Evolutionary conservation across 2,888 invertebrate genomes (phyloP).

Genomic region (Chrysomela aeneicollis): DNA sequence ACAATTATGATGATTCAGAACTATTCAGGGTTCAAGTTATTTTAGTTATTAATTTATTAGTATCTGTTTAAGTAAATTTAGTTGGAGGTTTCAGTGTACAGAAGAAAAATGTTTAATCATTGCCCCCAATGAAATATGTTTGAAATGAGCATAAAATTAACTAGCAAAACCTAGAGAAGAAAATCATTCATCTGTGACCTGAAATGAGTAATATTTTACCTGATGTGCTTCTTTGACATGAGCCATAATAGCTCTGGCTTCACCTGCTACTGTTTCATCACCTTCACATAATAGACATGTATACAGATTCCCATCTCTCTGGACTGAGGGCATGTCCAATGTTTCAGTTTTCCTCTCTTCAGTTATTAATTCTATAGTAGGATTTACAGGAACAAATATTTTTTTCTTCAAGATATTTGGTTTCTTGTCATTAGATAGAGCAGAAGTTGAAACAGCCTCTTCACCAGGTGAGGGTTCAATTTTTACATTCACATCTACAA

Average conservation of each 20-base stretch:
- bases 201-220: slow-evolving; percentile 10
- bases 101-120: no score
- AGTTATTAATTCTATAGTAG: slow-evolving; percentile 12
- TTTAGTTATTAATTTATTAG: no score
- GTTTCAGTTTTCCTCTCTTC: slow-evolving; percentile 26
- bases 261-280: slow-evolving; percentile 60
- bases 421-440: slow-evolving; percentile 37
- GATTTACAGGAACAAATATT: slow-evolving; percentile 12
- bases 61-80: no score
- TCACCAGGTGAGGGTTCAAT: slow-evolving; percentile 44
- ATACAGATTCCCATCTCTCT: slow-evolving; percentile 60
- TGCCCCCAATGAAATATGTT: no score
- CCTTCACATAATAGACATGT: slow-evolving; percentile 66
- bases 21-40: no score
- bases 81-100: no score
- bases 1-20: no score
- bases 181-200: no score
- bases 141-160: no score
- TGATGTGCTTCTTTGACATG: slow-evolving; percentile 62
- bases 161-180: no score
- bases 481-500: slow-evolving; percentile 46
- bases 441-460: slow-evolving; percentile 24
- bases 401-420: slow-evolving; percentile 55
- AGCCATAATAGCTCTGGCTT: slow-evolving; percentile 67
- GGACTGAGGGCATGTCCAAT: slow-evolving; percentile 28